Conservation (phyloP, 2,113 vertebrate genomes). For the Lampris incognitus region DNA sequence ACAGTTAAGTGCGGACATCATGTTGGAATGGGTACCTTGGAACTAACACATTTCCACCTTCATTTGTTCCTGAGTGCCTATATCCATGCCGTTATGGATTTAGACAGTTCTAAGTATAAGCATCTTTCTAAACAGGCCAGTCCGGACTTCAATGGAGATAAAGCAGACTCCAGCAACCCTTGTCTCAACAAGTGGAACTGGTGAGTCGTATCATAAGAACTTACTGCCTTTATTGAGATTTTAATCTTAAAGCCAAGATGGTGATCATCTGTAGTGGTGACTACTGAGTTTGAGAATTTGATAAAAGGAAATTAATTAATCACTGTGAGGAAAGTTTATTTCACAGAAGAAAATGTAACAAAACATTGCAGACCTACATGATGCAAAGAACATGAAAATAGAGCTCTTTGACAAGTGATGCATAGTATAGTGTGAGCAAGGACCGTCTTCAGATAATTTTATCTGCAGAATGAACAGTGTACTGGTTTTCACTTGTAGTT, state of each 20-base stretch:
- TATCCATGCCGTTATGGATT: slow-evolving; percentile 32
- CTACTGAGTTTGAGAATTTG: no score
- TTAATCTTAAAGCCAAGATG: not conserved
- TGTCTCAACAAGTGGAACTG: slow-evolving; percentile 57
- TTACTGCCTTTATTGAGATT: slow-evolving; percentile 4
- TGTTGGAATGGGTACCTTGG: slow-evolving; percentile 48
- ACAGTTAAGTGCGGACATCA: slow-evolving; percentile 15
- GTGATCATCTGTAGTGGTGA: no score
- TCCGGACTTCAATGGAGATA: slow-evolving; percentile 71
- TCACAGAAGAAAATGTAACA: no score
- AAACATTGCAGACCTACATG: no score
- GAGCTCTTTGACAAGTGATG: no score
- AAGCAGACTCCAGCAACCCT: slow-evolving; percentile 68
- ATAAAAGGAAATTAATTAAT: no score
- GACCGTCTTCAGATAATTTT: no score
- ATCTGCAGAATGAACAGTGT: no score
- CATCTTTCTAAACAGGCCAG: slow-evolving; percentile 76
- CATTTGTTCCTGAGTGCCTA: not conserved
- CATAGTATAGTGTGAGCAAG: no score
- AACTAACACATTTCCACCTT: slow-evolving; percentile 21
- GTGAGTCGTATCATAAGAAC: slow-evolving; percentile 60
- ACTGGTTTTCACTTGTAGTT: no score
- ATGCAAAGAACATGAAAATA: no score
- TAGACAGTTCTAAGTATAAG: slow-evolving; percentile 60
- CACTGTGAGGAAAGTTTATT: no score